A percentile compares a stretch with the other conserved stretches of the same genome.
phyloP scores from a whole-genome alignment of 2,113 vertebrate genomes.

The Eclectus roratus region DNA sequence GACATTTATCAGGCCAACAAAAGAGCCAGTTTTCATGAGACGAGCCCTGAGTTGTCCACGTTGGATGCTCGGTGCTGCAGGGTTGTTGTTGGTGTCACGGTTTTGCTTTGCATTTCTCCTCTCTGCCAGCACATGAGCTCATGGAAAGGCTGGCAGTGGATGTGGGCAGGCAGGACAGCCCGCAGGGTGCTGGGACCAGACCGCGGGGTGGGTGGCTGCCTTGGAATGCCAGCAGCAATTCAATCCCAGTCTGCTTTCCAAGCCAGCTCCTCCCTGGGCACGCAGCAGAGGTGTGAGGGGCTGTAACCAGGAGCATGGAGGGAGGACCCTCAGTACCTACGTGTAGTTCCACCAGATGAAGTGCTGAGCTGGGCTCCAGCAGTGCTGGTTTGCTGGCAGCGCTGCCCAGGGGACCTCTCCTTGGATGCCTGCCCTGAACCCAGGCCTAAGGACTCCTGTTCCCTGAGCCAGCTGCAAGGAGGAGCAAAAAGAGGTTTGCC shows the following conservation, averaged over 20 bases:
- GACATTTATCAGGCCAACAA: neutral
- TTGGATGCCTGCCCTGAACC: neutral
- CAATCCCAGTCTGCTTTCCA: neutral
- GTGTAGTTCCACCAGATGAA: fast-evolving
- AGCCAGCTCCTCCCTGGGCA: neutral
- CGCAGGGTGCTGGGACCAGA: fast-evolving
- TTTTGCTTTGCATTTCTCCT: neutral
- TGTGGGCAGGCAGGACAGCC: neutral
- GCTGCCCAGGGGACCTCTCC: neutral
- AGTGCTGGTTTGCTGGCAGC: neutral
- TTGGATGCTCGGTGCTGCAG: neutral
- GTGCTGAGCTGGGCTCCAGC: neutral
- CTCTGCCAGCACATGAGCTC: neutral
- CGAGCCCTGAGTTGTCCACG: fast-evolving
- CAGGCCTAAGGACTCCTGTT: neutral
- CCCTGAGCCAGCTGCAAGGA: neutral
- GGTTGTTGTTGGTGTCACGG: neutral
- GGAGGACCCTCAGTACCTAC: neutral
- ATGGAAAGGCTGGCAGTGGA: neutral
- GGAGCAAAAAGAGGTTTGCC: neutral
- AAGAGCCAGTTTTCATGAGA: neutral
- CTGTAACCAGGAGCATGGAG: neutral
- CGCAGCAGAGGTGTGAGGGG: neutral
- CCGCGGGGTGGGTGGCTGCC: neutral
- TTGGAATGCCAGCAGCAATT: neutral